Evolutionary conservation across 2,113 vertebrate species (phyloP), one percentile per base, ranked within the genome.

Genomic region (Tyto alba): DNA sequence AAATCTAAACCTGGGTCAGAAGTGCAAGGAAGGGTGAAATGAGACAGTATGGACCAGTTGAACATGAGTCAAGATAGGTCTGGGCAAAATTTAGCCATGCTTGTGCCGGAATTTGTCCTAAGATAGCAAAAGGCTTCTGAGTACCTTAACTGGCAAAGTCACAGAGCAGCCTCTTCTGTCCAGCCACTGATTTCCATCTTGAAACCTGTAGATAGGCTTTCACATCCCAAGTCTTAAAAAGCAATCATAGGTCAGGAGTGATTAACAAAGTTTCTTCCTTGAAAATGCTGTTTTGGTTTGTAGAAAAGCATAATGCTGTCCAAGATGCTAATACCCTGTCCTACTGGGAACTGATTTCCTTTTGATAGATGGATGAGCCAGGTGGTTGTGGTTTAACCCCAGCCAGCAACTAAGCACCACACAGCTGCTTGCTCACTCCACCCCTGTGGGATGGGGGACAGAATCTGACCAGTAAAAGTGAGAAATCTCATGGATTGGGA

Each of bases 21-120:
- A 74, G 27, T 52, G 5, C 16, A 56, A 64, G 34, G n/a, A n/a
- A 59, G 8, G 12, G 8, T 75, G 13, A 0, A 0, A 13, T 41
- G 40, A 84, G 26, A 47, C 26, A 80, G 25, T 0, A 0, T 52
- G 25, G 17, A 69, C 34, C 6, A 64, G 45, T 38, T 63, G 38
- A 47, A 40, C 8, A 29, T 29, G 25, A 87, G 17, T 20, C 32
- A 80, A 20, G 8, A 4, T 12, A 36, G 9, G 3, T 47, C 20
- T 84, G 40, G 22, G 45, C 56, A 84, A 80, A 89, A 60, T 8
- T 41, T 56, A 60, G 26, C 43, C 7, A 4, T 63, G 8, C 18
- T 68, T 69, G 32, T 13, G 17, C 30, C 69, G 32, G 34, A 73
- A 55, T 60, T 87, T 63, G 22, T 95, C 5, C 19, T 18, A 30